Percentiles rank a stretch among this genome's conserved stretches.
These are phyloP conservation scores for Macroglossus sobrinus DNA, from an alignment of 2,113 vertebrate genomes.

Conservation along the genomic window DNA sequence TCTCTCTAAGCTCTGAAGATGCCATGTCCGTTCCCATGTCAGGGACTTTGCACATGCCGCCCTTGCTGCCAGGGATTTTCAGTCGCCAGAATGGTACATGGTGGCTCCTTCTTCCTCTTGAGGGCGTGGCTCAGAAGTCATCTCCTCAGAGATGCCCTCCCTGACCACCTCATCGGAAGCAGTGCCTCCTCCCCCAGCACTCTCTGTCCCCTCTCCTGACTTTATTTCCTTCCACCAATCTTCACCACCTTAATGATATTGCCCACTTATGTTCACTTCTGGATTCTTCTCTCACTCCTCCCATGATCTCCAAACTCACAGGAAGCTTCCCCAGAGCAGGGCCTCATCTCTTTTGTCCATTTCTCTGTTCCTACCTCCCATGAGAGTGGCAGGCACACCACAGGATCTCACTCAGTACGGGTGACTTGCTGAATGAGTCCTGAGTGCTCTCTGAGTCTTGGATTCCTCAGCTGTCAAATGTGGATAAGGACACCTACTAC, in stretches of 20 bases:
- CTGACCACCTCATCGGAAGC: not conserved
- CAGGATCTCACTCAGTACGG: not conserved
- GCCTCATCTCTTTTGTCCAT: not conserved
- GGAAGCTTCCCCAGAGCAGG: not conserved
- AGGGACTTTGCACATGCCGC: not conserved
- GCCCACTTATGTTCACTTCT: not conserved
- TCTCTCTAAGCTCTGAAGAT: not conserved
- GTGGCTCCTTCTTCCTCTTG: not conserved
- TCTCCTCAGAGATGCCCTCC: not conserved
- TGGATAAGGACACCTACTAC: rapidly evolving
- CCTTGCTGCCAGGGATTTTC: not conserved
- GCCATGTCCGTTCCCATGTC: not conserved
- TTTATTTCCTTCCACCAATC: not conserved
- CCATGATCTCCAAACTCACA: not conserved
- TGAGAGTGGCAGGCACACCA: rapidly evolving
- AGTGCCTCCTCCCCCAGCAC: not conserved
- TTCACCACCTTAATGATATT: not conserved
- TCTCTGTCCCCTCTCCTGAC: not conserved
- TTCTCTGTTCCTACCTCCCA: not conserved
- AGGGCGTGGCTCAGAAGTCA: not conserved
- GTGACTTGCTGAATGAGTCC: not conserved
- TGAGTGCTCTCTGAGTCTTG: rapidly evolving
- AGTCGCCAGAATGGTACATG: not conserved
- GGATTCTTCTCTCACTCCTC: not conserved
- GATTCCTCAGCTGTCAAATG: not conserved